Base-by-base conservation (phyloP, 92 coral and sea anemone genomes). In the Meandrina meandrites region DNA sequence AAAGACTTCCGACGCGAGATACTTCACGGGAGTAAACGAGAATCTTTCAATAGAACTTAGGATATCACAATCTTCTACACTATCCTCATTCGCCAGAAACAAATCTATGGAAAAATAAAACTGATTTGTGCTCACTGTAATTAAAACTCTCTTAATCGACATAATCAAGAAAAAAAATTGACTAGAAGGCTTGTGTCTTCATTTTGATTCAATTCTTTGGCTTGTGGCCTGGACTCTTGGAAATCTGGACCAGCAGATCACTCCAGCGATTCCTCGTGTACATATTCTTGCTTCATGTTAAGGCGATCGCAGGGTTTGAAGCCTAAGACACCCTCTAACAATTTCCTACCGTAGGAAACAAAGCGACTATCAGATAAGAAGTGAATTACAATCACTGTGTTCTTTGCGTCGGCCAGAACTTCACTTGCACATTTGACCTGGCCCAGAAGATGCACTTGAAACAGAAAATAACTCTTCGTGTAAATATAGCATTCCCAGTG, bases 401-500 rank as follows among this genome's bases (percentile, higher is more conserved):
- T 62, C 34, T 85, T 85, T 28, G 77, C 67, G 51, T 79, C 60
- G 47, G 88, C 54, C 32, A 77, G 34, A 15, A 35, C 83, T 9
- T 85, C 88, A 22, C 58, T 76, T 34, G 83, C 88, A 42, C 35
- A 58, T 42, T 78, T 85, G 11, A 85, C 82, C 30, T 85, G 88
- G 67, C 67, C 88, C 77, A 85, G 18, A 22, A 85, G 60, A 53
- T 96, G 99, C 68, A 91, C 93, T 75, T 87, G 91, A 81, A 93
- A 91, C n/a, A 95, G 88, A 32, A 90, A 67, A 18, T 93, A 86
- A 79, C 95, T 93, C 67, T 84, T 92, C 8, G 99, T 91, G 76
- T 96, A 95, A 24, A 96, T 89, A 2, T 96, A 91, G 30, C 96
- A 92, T 19, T 93, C 97, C 98, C 98, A 96, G 58, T 96, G 98